phyloP scores from a whole-genome alignment of 2,888 invertebrate species.

The Hydroisotoma schaefferi region DNA sequence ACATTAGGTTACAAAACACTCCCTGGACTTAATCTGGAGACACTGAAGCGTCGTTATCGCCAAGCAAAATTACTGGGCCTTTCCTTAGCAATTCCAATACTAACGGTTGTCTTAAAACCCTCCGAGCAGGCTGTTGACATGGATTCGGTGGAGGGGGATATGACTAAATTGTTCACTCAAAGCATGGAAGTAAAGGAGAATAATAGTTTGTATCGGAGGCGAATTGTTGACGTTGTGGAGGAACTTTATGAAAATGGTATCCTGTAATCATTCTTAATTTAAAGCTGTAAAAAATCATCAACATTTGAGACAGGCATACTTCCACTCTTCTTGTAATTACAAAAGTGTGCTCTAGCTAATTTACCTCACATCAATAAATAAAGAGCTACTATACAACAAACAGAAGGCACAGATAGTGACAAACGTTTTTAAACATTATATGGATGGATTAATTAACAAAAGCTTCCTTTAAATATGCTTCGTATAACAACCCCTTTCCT shows the following conservation, averaged over 20 bases:
- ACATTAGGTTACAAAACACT: slow-evolving; percentile 17
- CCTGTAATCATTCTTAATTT: neutral
- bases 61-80: slow-evolving; percentile 13
- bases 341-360: too few species aligned
- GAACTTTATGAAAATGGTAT: neutral
- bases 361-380: too few species aligned
- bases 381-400: too few species aligned
- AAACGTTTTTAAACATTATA: too few species aligned
- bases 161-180: neutral
- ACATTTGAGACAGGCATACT: too few species aligned
- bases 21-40: slow-evolving; percentile 27
- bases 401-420: too few species aligned
- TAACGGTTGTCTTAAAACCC: neutral
- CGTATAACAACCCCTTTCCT: too few species aligned
- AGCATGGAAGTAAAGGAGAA: neutral
- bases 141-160: slow-evolving; percentile 56
- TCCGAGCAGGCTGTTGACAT: slow-evolving; percentile 8
- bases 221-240: neutral
- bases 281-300: too few species aligned
- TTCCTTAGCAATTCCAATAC: slow-evolving; percentile 30
- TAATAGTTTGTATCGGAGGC: neutral
- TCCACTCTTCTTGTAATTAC: too few species aligned
- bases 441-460: too few species aligned
- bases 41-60: slow-evolving; percentile 33
- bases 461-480: too few species aligned